Conservation (phyloP, 1,140 invertebrate genomes). For the Lasioglossum albipes region DNA sequence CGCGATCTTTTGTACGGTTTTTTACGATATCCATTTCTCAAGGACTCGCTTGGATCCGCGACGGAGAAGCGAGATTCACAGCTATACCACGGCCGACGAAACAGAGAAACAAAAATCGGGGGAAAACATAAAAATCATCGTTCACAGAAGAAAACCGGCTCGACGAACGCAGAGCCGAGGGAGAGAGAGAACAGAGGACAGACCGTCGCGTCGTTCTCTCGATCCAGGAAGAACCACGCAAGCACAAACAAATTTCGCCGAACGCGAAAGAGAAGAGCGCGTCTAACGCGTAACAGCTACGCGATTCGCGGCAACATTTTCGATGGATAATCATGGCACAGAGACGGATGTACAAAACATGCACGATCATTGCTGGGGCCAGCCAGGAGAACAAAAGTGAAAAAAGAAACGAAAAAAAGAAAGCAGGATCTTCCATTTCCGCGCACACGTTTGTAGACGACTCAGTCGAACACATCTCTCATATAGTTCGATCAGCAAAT, state of each 20-base stretch:
- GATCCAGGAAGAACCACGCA: too few species aligned
- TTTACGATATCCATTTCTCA: constrained; percentile 14
- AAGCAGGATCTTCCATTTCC: constrained; percentile 44
- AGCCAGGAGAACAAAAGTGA: not conserved
- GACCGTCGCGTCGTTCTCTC: too few species aligned
- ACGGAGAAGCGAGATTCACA: too few species aligned
- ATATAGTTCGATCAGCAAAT: constrained; percentile 28
- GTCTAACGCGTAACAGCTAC: constrained; percentile 74
- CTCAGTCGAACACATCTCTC: not conserved
- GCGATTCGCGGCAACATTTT: constrained; percentile 67
- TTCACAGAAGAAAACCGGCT: not conserved
- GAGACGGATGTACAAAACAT: not conserved
- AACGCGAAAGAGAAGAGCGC: constrained; percentile 16
- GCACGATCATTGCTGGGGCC: not conserved
- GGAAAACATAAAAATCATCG: not conserved
- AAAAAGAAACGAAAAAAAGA: not conserved
- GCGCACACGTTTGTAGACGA: constrained; percentile 6
- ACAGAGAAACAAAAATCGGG: too few species aligned
- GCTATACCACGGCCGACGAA: too few species aligned
- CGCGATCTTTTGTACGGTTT: constrained; percentile 38
- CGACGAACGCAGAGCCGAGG: constrained; percentile 12
- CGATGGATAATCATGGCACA: constrained; percentile 19
- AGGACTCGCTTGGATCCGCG: not conserved
- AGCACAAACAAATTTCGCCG: constrained; percentile 3
- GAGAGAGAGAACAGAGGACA: constrained; percentile 23